These are phyloP conservation scores for Eunapius fragilis DNA, from an alignment of 37 sponge, comb jelly and placozoan genomes.

Conservation along the genomic window DNA sequence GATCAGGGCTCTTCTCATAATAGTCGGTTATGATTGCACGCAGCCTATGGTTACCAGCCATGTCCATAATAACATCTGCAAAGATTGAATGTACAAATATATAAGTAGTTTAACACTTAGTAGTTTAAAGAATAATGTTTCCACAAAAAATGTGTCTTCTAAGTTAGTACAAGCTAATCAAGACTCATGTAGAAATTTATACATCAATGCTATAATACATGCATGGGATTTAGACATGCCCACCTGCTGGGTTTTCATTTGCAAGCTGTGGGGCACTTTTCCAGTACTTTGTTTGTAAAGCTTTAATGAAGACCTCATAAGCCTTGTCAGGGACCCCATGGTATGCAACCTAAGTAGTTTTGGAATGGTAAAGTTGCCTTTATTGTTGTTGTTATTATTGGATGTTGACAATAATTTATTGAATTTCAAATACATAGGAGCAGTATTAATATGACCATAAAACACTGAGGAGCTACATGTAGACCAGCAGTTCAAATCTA, in stretches of 20 bases:
- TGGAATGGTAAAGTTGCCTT: no score
- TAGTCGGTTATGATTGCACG: conserved; percentile 44
- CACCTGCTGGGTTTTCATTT: conserved; percentile 59
- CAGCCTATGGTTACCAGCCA: conserved; percentile 61
- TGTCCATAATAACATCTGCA: conserved; percentile 84
- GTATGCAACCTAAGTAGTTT: conserved; percentile 28
- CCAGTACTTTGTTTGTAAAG: conserved; percentile 10
- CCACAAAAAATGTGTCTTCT: no score
- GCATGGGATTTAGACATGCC: not conserved
- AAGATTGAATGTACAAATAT: not conserved
- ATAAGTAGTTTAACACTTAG: not conserved
- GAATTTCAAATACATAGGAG: no score
- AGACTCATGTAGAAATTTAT: not conserved
- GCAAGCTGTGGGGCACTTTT: conserved; percentile 4
- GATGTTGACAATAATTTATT: no score
- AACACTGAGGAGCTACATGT: no score
- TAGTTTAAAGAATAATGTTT: no score
- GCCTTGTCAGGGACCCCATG: conserved; percentile 35
- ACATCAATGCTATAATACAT: not conserved
- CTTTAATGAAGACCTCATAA: conserved; percentile 48
- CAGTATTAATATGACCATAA: no score
- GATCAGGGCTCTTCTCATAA: conserved; percentile 41
- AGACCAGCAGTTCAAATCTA: no score
- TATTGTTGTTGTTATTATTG: no score
- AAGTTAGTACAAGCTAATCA: no score